Base-by-base conservation (phyloP, 2,888 invertebrate genomes). In the Drosophila birchii region DNA sequence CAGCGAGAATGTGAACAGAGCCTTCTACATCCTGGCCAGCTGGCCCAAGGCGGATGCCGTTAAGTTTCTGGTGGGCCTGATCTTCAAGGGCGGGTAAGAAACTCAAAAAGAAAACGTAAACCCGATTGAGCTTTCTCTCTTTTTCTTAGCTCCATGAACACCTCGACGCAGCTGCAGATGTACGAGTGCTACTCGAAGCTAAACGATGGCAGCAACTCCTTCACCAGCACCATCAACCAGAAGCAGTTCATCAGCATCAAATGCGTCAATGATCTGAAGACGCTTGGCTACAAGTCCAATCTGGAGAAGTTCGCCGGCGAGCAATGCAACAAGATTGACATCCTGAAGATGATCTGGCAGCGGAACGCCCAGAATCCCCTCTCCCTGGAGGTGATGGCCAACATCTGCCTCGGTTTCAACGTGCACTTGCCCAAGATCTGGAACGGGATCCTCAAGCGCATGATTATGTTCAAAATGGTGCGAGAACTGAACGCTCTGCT, bases 361-460 rank as follows among this genome's bases (percentile, higher is more conserved):
- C 88, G 87, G 9, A 91, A 92, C 75, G 88, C 90, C 4, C 90
- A 89, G 44, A 92, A 91, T 79, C 78, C 86, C 0, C 83, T 91
- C 14, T 91, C 91, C 5, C 74, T 93, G 41, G 90, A 91, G 79
- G 90, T 92, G 5, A 90, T 93, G 77, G 89, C 91, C 0, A 89
- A 91, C 61, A 93, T 93, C 67, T 93, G 93, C 44, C 73, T 93
- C 5, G 92, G 92, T 16, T 93, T 91, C 58, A 86, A 93, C 61
- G 91, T 93, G 60, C 89, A 90, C 57, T 73, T 90, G 26, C 83
- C 92, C 0, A 91, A 91, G 76, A 92, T 93, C 49, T 93, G 93
- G 93, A 93, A 92, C 76, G 92, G 92, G 16, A 90, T 93, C 39
- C 80, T 93, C 5, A 91, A 92, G 58, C 92, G 93, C 67, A 93